Conservation (phyloP, 2,888 invertebrate genomes). For the Tinea semifulvella region DNA sequence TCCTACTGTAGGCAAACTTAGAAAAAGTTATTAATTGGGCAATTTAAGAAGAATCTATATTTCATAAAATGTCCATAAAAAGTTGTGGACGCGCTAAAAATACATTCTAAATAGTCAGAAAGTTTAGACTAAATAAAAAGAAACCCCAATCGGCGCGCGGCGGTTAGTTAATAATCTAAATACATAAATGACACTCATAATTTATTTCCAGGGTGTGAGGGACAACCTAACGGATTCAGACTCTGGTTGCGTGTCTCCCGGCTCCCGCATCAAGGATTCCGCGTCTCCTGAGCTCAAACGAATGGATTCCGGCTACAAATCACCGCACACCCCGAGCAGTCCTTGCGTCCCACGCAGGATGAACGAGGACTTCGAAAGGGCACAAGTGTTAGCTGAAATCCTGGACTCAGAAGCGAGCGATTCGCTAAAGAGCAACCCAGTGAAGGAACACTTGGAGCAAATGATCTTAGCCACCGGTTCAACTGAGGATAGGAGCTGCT, state of each 20-base stretch:
- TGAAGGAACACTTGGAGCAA: constrained; percentile 58
- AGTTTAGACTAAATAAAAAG: no score
- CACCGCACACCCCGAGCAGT: constrained; percentile 54
- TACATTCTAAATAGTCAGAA: no score
- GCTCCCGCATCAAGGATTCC: constrained; percentile 61
- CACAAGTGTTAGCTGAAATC: constrained; percentile 53
- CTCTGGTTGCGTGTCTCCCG: constrained; percentile 63
- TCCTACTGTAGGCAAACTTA: no score
- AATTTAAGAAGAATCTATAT: no score
- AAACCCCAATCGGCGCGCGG: no score
- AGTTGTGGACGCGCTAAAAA: no score
- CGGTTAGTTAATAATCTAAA: no score
- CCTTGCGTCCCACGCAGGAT: constrained; percentile 49
- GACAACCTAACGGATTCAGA: constrained; percentile 63
- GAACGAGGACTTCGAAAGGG: constrained; percentile 59
- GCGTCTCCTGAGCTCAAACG: constrained; percentile 62
- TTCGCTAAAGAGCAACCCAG: constrained; percentile 53
- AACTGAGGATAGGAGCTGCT: constrained; percentile 68
- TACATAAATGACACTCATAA: neutral
- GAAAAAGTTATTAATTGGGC: no score
- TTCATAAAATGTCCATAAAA: no score
- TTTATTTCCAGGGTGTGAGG: constrained; percentile 47
- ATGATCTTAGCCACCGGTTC: constrained; percentile 60
- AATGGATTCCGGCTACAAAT: constrained; percentile 65
- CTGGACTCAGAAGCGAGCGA: constrained; percentile 55